A percentile compares a stretch with the other conserved stretches of the same genome.
These are phyloP conservation scores for Eueides isabella DNA, from an alignment of 1,140 invertebrate genomes.

Conservation along the genomic window DNA sequence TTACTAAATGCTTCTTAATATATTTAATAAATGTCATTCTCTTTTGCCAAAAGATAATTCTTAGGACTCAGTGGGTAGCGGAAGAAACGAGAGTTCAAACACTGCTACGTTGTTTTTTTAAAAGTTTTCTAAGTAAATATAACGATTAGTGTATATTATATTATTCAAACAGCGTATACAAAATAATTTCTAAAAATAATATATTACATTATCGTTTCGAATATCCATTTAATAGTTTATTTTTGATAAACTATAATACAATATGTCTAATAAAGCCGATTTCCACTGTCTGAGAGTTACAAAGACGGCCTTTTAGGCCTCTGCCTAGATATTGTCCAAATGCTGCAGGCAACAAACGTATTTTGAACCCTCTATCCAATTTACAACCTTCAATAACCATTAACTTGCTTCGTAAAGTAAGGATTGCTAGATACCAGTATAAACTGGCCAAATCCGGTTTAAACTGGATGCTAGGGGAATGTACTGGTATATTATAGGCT, in stretches of 20 bases:
- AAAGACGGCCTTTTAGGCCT: constrained; percentile 67
- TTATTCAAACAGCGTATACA: no score
- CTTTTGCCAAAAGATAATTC: no score
- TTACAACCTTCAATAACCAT: constrained; percentile 50
- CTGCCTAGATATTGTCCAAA: constrained; percentile 70
- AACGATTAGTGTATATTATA: no score
- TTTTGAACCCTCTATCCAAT: constrained; percentile 60
- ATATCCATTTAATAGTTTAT: constrained; percentile 42
- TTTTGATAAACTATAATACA: constrained; percentile 36
- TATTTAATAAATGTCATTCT: no score
- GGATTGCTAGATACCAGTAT: constrained; percentile 50
- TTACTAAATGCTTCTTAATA: no score
- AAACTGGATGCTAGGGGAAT: constrained; percentile 74
- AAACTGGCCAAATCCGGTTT: constrained; percentile 61
- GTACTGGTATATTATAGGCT: constrained; percentile 68
- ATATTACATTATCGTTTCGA: no score
- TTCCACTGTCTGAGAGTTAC: constrained; percentile 56
- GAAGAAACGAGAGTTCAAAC: no score
- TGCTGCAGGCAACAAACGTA: constrained; percentile 56
- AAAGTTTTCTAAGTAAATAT: no score
- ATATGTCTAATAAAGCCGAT: constrained; percentile 54
- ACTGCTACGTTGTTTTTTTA: no score
- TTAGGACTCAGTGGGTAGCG: no score
- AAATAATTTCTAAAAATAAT: no score
- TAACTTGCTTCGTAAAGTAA: constrained; percentile 47